Evolutionary conservation across 1,140 invertebrate genomes (phyloP).

Genomic region (Xylocopa sonorina): DNA sequence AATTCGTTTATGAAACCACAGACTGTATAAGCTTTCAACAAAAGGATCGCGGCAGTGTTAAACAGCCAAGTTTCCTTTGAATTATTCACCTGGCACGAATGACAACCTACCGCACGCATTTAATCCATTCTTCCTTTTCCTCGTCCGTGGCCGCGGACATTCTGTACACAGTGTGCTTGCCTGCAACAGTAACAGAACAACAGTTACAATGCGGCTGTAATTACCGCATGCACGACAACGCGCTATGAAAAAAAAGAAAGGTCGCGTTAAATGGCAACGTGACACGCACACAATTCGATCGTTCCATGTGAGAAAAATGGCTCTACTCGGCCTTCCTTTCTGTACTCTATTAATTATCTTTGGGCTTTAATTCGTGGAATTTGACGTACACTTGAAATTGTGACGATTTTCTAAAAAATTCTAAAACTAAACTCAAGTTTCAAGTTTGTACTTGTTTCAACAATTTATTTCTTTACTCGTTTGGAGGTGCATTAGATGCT

Average conservation of each 20-base stretch:
- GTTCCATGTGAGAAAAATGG: neutral
- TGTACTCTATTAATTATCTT: neutral
- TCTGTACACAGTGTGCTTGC: constrained; percentile 94
- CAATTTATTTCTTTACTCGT: too few species aligned
- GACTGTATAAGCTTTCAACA: neutral
- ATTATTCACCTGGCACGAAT: constrained; percentile 1
- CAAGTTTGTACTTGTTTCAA: too few species aligned
- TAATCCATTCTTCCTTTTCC: constrained; percentile 99
- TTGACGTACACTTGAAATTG: neutral
- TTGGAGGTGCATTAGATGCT: too few species aligned
- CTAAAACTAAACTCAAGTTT: too few species aligned
- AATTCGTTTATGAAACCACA: neutral
- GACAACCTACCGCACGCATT: constrained; percentile 87
- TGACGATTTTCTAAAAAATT: neutral
- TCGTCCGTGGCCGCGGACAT: constrained; percentile 98
- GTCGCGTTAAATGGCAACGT: constrained; percentile 2
- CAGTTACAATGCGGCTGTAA: constrained; percentile 17
- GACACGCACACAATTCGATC: constrained; percentile 13
- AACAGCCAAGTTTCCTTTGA: neutral
- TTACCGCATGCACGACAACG: neutral
- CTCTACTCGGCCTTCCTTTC: neutral
- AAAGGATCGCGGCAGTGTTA: constrained; percentile 3
- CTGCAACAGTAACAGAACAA: constrained; percentile 76
- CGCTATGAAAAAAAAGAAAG: neutral
- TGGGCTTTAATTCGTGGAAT: neutral